Evolutionary conservation across 2,113 vertebrate genomes (phyloP).

Genomic region (Cyprinodon variegatus): DNA sequence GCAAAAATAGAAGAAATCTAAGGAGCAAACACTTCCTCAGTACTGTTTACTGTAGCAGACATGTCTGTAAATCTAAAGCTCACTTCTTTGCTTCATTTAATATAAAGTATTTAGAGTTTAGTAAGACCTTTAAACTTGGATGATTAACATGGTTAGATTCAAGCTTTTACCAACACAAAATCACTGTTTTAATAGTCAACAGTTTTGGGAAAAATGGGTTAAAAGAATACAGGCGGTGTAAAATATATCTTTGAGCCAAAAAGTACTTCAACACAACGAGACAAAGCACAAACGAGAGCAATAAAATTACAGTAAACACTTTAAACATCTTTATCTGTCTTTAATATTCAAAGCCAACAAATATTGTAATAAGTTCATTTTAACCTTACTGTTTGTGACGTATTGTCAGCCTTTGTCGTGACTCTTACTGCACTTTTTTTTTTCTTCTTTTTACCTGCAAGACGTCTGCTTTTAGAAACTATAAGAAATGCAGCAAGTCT

Average conservation of each 20-base stretch:
- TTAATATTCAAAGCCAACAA: constrained; percentile 32
- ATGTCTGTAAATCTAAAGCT: constrained; percentile 5
- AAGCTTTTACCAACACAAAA: not conserved
- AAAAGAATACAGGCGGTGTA: not conserved
- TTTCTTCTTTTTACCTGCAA: constrained; percentile 32
- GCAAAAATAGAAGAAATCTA: not conserved
- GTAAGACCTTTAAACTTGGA: constrained; percentile 5
- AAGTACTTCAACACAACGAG: constrained; percentile 49
- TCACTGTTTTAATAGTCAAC: constrained; percentile 11
- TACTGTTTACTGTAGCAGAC: not conserved
- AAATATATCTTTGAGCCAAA: constrained; percentile 7
- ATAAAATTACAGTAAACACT: constrained; percentile 55
- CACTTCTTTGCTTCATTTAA: constrained; percentile 1
- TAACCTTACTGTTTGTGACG: constrained; percentile 23
- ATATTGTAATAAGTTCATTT: constrained; percentile 38
- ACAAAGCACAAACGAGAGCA: constrained; percentile 58
- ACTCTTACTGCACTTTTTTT: constrained; percentile 31
- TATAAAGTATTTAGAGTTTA: not conserved
- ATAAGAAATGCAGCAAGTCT: constrained; percentile 57
- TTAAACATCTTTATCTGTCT: constrained; percentile 32
- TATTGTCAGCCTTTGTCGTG: constrained; percentile 18
- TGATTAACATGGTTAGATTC: constrained; percentile 24
- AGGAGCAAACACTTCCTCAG: not conserved
- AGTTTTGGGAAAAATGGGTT: constrained; percentile 20
- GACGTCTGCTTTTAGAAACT: constrained; percentile 52